Conservation (phyloP, 1,140 invertebrate genomes). For the Calliopsis andreniformis region DNA sequence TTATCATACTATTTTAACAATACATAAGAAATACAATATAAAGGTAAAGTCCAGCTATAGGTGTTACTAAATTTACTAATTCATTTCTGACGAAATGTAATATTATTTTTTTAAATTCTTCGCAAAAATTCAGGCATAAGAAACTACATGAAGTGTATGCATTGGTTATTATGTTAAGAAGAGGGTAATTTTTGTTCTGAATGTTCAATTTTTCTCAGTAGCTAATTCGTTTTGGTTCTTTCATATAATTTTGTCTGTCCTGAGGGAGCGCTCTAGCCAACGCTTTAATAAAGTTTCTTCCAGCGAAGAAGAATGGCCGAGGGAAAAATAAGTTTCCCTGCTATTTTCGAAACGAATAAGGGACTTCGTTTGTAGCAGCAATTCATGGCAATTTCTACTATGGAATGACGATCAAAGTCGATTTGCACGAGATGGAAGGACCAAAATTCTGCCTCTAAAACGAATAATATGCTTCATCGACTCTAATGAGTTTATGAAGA, state of each 20-base stretch:
- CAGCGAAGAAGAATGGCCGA: conserved; percentile 1
- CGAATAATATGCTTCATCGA: conserved; percentile 37
- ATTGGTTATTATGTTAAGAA: no score
- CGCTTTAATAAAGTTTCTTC: conserved; percentile 45
- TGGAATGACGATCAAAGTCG: conserved; percentile 53
- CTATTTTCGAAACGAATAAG: background rate
- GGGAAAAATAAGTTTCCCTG: conserved; percentile 53
- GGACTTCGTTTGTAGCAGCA: conserved; percentile 15
- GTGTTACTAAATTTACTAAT: no score
- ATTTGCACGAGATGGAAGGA: conserved; percentile 28
- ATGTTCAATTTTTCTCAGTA: conserved; percentile 22
- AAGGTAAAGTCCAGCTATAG: no score
- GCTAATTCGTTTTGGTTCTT: conserved; percentile 40
- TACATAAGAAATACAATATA: no score
- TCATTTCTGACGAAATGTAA: no score
- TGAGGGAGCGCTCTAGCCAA: conserved; percentile 15
- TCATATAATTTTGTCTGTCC: conserved; percentile 42
- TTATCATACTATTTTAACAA: no score
- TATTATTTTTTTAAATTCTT: no score
- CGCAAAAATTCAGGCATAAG: no score
- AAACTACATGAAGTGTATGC: background rate
- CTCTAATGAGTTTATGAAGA: background rate
- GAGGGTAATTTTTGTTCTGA: no score
- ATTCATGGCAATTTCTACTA: conserved; percentile 46
- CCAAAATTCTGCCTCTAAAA: background rate